phyloP scores from a whole-genome alignment of 2,888 invertebrate genomes.

The Tinea trinotella region DNA sequence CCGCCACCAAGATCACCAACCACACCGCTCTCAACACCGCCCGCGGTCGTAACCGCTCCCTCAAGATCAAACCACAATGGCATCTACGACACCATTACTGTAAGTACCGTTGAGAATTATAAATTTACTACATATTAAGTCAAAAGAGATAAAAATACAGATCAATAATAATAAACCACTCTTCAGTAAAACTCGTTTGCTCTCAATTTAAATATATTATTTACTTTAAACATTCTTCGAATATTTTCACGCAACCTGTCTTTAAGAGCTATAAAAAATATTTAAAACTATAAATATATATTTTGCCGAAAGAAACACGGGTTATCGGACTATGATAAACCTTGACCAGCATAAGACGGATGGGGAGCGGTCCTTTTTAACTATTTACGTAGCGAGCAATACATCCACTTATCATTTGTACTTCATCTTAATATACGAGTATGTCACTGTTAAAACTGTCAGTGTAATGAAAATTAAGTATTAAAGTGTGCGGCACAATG shows the following conservation, averaged over 20 bases:
- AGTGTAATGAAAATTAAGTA: not conserved
- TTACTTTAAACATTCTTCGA: not conserved
- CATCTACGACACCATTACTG: constrained; percentile 66
- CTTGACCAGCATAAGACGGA: not conserved
- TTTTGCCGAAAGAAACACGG: not conserved
- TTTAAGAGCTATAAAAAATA: not conserved
- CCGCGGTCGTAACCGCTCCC: constrained; percentile 33
- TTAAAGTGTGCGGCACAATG: not conserved
- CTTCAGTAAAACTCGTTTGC: not conserved
- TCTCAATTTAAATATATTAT: not conserved
- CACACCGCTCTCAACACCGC: constrained; percentile 35
- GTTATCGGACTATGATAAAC: not conserved
- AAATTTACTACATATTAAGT: not conserved
- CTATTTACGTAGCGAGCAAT: not conserved
- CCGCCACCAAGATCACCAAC: constrained; percentile 42
- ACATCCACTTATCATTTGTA: not conserved
- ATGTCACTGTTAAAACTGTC: not conserved
- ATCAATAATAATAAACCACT: constrained; percentile 1
- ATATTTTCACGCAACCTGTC: constrained; percentile 9
- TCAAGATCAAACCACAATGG: constrained; percentile 49
- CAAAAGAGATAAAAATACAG: not conserved
- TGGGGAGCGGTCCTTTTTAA: not conserved
- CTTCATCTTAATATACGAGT: not conserved
- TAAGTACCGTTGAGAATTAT: constrained; percentile 30
- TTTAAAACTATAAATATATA: not conserved